Evolutionary conservation across 2,113 vertebrate genomes (phyloP).

Genomic region (Thamnophis sirtalis): DNA sequence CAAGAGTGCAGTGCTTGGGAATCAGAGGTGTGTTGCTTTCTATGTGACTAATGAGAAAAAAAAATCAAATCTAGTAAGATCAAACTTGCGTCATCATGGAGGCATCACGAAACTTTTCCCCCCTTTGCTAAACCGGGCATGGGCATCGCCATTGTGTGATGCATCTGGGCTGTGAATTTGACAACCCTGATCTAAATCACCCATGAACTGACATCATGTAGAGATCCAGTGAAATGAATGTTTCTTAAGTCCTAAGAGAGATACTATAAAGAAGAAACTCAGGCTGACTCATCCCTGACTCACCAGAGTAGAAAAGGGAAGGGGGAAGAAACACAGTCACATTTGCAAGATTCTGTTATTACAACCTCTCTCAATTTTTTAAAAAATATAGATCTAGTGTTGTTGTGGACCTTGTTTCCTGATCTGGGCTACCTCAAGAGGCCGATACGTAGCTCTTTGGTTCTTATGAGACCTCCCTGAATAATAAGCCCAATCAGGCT

Average conservation of each 20-base stretch:
- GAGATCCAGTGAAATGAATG: not conserved
- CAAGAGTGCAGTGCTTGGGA: not conserved
- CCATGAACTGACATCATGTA: not conserved
- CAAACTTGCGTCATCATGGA: accelerated
- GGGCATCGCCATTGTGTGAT: too few species aligned
- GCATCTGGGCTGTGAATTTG: too few species aligned
- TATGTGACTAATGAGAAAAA: not conserved
- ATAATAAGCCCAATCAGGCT: too few species aligned
- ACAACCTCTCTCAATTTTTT: not conserved
- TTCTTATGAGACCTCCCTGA: too few species aligned
- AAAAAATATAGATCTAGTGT: not conserved
- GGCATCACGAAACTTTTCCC: too few species aligned
- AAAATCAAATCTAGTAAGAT: not conserved
- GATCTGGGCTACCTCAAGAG: not conserved
- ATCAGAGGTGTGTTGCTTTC: not conserved
- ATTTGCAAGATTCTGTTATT: not conserved
- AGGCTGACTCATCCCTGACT: not conserved
- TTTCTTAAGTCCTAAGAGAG: not conserved
- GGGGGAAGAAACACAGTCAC: not conserved
- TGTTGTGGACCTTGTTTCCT: not conserved
- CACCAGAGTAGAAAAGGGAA: not conserved
- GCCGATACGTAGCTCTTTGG: not conserved
- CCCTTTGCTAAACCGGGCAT: too few species aligned
- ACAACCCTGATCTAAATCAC: not conserved
- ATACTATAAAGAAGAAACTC: not conserved